Base-by-base conservation (phyloP, 1,140 invertebrate species). In the Metaphire vulgaris region DNA sequence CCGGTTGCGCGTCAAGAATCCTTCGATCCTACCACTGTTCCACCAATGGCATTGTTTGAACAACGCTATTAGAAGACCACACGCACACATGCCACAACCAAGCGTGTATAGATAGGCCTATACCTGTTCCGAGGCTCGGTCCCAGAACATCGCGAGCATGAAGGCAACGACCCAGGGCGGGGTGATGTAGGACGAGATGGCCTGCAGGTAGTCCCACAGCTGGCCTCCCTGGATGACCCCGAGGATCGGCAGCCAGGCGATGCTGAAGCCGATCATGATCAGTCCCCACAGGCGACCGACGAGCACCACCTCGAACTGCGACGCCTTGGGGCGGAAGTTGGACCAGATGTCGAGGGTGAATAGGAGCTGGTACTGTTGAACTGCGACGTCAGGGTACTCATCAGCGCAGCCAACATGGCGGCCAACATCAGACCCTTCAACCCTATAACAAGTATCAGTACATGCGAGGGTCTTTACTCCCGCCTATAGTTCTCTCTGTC, bases 281-380 rank as follows among this genome's bases (percentile, higher is more conserved):
- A 74, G 65, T 21, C 74, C 74, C 15, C 34, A 74, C 56, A 66
- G 33, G 26, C 74, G 41, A 26, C 75, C 75, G 30, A 76, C 75
- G 15, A 76, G 30, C 1, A 76, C 75, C 1, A 33, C 33, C 66
- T 76, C 75, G 32, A 33, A 64, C 41, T 76, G 28, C 26, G n/a
- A 29, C 1, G 74, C 41, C 56, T 82, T 82, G 69, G 83, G 83
- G 26, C 87, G 74, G 34, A 88, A 82, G 69, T 79, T 75, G 32
- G 79, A 83, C 83, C 86, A 89, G 56, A 89, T 85, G 79, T 89
- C 88, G 12, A 89, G 85, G 14, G 88, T 88, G 79, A 89, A 89
- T 33, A 89, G 80, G 88, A 88, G 68, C 85, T 85, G 15, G 87
- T 85, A 69, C 85, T 87, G 81, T 89, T 89, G 77, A 88, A 88